Percentiles rank a stretch among this genome's conserved stretches.
Conservation (phyloP, 2,113 vertebrate genomes). For the Chlorodrepanis virens region DNA sequence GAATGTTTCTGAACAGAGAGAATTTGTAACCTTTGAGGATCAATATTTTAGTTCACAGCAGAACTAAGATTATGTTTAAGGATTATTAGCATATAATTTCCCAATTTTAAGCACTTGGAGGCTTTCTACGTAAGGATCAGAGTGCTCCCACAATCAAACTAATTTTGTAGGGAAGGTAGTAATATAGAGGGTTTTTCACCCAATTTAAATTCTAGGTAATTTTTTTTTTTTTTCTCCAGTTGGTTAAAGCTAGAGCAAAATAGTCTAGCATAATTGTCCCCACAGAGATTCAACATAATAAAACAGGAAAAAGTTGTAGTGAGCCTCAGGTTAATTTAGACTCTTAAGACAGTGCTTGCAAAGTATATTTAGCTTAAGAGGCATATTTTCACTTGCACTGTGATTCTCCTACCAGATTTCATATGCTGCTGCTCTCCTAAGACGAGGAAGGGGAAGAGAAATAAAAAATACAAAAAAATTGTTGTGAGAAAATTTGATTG, state of each 20-base stretch:
- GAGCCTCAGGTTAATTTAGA: neutral
- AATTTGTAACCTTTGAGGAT: neutral
- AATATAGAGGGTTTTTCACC: neutral
- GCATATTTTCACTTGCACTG: neutral
- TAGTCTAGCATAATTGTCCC: rapidly evolving
- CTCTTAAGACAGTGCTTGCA: rapidly evolving
- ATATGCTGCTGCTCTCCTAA: neutral
- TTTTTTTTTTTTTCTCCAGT: neutral
- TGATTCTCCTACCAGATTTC: neutral
- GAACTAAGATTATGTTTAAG: neutral
- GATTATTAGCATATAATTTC: neutral
- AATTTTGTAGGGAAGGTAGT: neutral
- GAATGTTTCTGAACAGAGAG: neutral
- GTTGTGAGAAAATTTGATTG: neutral
- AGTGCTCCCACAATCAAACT: neutral
- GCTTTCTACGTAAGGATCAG: neutral
- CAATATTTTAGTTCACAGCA: neutral
- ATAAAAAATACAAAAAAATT: neutral
- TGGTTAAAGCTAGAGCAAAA: neutral
- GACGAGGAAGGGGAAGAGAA: neutral
- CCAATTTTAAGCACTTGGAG: neutral
- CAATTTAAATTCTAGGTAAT: neutral
- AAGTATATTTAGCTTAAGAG: neutral
- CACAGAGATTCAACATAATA: neutral
- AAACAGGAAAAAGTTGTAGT: neutral